Evolutionary conservation across 2,888 invertebrate species (phyloP).

Genomic region (Acleris literana): DNA sequence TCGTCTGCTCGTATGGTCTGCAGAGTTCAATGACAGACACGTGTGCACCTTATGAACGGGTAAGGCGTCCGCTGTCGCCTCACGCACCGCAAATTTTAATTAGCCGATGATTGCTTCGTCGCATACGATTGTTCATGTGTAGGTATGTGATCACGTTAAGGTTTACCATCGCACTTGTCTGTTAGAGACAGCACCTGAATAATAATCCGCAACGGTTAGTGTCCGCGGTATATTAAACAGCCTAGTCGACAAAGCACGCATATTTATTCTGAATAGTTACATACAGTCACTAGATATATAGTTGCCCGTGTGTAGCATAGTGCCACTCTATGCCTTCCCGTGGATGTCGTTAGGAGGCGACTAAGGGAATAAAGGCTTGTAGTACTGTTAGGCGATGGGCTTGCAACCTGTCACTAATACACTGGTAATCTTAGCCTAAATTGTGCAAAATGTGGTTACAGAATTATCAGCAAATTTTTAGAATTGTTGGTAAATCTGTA

Average conservation of each 20-base stretch:
- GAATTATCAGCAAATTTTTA: too few relatives aligned
- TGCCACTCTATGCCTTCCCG: too few relatives aligned
- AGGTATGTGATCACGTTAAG: conserved; percentile 62
- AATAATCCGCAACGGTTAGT: conserved; percentile 61
- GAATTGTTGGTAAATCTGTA: not conserved
- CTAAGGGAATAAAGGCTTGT: too few relatives aligned
- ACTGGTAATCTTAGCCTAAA: too few relatives aligned
- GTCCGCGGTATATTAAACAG: conserved; percentile 25
- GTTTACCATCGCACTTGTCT: conserved; percentile 63
- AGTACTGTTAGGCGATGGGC: too few relatives aligned
- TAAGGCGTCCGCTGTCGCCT: conserved; percentile 73
- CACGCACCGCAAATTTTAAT: conserved; percentile 81
- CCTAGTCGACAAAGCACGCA: conserved; percentile 13
- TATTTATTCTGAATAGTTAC: conserved; percentile 5
- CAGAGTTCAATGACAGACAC: conserved; percentile 82
- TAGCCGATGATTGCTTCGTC: conserved; percentile 74
- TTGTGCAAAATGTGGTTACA: too few relatives aligned
- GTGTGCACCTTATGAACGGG: conserved; percentile 77
- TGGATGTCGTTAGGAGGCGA: too few relatives aligned
- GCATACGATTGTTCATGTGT: conserved; percentile 62
- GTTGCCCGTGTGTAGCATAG: too few relatives aligned
- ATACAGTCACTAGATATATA: not conserved
- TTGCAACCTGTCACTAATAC: too few relatives aligned
- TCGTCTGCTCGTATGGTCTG: conserved; percentile 59
- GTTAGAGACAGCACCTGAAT: conserved; percentile 57